These are phyloP conservation scores for Sturmia bella DNA, from an alignment of 2,888 invertebrate genomes.

Conservation along the genomic window DNA sequence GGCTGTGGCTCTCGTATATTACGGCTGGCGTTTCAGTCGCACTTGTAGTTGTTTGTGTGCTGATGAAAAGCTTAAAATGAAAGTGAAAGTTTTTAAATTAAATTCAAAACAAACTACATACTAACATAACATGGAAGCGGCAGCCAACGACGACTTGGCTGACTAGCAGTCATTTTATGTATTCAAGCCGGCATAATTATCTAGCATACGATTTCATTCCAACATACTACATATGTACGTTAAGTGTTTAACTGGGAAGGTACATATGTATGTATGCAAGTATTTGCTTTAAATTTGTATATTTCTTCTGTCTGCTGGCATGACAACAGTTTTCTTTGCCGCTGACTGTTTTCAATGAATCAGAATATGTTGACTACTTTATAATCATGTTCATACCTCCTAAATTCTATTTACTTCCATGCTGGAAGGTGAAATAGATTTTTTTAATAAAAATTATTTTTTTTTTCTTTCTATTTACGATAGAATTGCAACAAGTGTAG, in stretches of 20 bases:
- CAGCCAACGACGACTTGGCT: slow-evolving; percentile 28
- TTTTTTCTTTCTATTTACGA: slow-evolving; percentile 9
- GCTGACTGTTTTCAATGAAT: slow-evolving; percentile 1
- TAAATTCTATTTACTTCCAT: slow-evolving; percentile 45
- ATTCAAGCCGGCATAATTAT: not conserved
- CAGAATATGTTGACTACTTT: slow-evolving; percentile 38
- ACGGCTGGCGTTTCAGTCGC: not conserved
- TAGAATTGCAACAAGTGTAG: slow-evolving; percentile 40
- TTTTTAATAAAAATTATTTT: slow-evolving; percentile 1
- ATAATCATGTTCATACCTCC: slow-evolving; percentile 46
- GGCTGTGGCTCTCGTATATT: not conserved
- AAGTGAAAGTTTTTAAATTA: slow-evolving; percentile 68
- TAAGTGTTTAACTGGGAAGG: not conserved
- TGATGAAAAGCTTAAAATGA: slow-evolving; percentile 56
- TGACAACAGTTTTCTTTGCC: slow-evolving; percentile 49
- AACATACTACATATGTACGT: not conserved
- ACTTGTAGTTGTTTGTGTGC: not conserved
- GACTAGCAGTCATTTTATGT: slow-evolving; percentile 27
- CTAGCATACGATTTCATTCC: too few relatives aligned
- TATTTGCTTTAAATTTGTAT: slow-evolving; percentile 6
- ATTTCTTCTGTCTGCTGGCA: slow-evolving; percentile 57
- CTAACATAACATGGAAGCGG: slow-evolving; percentile 12
- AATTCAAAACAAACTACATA: slow-evolving; percentile 42
- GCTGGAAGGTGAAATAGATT: slow-evolving; percentile 27
- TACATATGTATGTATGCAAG: not conserved